A percentile compares a stretch with the other conserved stretches of the same genome.
phyloP scores from a whole-genome alignment of 2,888 invertebrate genomes.

The Epiperipatus broadwayi region DNA sequence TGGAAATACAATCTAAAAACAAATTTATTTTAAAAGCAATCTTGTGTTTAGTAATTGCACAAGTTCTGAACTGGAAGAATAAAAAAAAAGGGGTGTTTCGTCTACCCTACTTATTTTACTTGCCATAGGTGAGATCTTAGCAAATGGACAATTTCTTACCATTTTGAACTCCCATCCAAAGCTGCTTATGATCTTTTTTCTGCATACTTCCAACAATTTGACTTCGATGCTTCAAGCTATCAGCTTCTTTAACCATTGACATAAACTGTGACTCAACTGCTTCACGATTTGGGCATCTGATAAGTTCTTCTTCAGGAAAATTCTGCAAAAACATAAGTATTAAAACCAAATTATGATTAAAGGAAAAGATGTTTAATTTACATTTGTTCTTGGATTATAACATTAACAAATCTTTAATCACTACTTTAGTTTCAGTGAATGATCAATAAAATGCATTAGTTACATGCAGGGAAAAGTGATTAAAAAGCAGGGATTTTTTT shows the following conservation, averaged over 20 bases:
- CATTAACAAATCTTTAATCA: background rate
- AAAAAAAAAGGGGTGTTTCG: no score
- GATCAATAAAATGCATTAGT: no score
- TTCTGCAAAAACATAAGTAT: conserved; percentile 36
- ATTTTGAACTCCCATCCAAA: conserved; percentile 84
- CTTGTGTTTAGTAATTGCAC: no score
- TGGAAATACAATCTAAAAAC: no score
- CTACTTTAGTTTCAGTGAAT: conserved; percentile 8
- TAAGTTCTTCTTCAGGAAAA: conserved; percentile 72
- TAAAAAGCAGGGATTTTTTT: no score
- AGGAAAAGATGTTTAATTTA: background rate
- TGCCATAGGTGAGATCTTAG: no score
- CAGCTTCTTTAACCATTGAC: conserved; percentile 90
- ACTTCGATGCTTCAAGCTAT: conserved; percentile 84
- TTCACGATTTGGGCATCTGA: conserved; percentile 60
- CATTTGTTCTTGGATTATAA: background rate
- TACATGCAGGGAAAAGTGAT: no score
- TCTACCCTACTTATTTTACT: no score
- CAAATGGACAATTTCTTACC: conserved; percentile 36
- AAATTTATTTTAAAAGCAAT: no score
- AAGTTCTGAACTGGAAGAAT: no score
- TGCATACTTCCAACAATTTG: conserved; percentile 71
- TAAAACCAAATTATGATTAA: background rate
- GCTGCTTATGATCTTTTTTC: conserved; percentile 84
- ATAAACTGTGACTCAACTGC: conserved; percentile 81